phyloP scores from a whole-genome alignment of 2,888 invertebrate species.

The Cistogaster globosa region DNA sequence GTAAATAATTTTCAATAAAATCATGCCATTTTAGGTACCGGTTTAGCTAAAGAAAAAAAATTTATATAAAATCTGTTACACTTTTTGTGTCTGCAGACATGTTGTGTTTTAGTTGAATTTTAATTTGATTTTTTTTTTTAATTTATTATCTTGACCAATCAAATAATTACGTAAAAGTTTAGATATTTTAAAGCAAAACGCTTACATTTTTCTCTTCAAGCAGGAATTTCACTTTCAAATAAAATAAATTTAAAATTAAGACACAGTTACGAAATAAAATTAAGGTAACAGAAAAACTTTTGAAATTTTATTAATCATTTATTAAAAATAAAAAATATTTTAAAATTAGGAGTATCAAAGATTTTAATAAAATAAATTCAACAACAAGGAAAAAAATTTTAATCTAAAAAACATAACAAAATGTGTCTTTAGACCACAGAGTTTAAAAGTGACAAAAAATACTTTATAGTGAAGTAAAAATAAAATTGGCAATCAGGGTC shows the following conservation, averaged over 20 bases:
- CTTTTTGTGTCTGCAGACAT: constrained; percentile 18
- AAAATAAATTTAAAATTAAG: background rate
- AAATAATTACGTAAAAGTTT: constrained; percentile 57
- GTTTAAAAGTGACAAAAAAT: no score
- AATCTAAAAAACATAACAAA: no score
- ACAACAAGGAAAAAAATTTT: no score
- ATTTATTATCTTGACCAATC: constrained; percentile 59
- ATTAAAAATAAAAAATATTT: no score
- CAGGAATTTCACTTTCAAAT: background rate
- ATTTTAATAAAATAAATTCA: no score
- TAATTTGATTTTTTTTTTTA: background rate
- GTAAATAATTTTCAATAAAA: constrained; percentile 62
- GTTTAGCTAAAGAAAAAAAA: constrained; percentile 15
- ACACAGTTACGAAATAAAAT: no score
- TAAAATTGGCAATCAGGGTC: no score
- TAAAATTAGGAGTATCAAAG: no score
- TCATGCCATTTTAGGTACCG: constrained; percentile 59
- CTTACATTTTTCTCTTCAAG: constrained; percentile 20
- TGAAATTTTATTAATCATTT: no score
- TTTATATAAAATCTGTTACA: constrained; percentile 26
- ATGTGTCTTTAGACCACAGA: no score
- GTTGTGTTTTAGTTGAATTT: background rate
- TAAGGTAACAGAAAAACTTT: no score
- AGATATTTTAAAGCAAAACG: constrained; percentile 44
- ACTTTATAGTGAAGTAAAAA: no score